Evolutionary conservation across 2,888 invertebrate species (phyloP).

Genomic region (Ferdinandea cuprea): DNA sequence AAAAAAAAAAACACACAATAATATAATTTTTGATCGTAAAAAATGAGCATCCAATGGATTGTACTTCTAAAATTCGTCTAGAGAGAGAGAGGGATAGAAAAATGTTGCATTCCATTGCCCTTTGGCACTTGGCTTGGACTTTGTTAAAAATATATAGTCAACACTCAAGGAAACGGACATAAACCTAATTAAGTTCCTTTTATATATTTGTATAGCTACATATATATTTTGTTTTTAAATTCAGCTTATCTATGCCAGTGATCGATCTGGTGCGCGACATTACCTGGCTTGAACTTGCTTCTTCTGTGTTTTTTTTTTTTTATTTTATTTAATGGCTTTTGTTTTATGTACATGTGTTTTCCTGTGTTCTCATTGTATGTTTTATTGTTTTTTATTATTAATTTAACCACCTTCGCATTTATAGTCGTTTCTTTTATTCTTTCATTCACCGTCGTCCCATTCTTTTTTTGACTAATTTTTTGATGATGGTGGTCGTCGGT

Average conservation of each 20-base stretch:
- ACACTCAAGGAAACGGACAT: conserved; percentile 35
- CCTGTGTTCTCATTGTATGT: conserved; percentile 35
- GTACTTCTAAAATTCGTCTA: background rate
- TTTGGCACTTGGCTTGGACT: conserved; percentile 1
- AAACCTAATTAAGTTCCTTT: conserved; percentile 61
- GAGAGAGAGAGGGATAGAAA: conserved; percentile 13
- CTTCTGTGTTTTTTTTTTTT: background rate
- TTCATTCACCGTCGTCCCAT: background rate
- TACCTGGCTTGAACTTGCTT: conserved; percentile 9
- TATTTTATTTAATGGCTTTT: conserved; percentile 59
- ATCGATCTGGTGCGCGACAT: conserved; percentile 60
- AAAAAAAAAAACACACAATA: conserved; percentile 36
- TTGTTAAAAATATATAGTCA: conserved; percentile 4
- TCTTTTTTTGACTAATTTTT: conserved; percentile 32
- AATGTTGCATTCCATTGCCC: conserved; percentile 40
- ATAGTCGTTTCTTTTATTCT: conserved; percentile 19
- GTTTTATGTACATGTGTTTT: conserved; percentile 61
- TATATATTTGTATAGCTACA: no score
- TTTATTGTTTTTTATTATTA: conserved; percentile 72
- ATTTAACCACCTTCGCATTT: conserved; percentile 71
- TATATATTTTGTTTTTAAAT: conserved; percentile 14
- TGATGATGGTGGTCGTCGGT: conserved; percentile 56
- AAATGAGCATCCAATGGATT: conserved; percentile 21
- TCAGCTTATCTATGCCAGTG: conserved; percentile 53
- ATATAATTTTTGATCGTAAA: conserved; percentile 68